Percentiles rank a stretch among this genome's conserved stretches.
These are phyloP conservation scores for Triops longicaudatus DNA, from an alignment of 1,140 invertebrate species.

Conservation along the genomic window DNA sequence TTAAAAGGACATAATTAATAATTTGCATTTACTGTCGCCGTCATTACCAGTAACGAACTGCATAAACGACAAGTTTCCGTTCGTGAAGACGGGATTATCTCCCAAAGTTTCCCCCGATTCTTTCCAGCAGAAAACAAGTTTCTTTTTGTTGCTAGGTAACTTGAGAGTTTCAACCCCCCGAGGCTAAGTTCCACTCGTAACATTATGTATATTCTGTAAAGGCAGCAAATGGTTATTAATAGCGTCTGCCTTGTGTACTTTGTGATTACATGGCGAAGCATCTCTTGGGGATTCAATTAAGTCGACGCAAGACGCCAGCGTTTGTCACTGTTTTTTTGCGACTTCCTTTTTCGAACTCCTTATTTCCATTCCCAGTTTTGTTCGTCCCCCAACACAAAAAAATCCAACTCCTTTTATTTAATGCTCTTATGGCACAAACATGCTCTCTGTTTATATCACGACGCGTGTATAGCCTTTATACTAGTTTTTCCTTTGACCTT, in stretches of 20 bases:
- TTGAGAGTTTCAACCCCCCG: too few relatives aligned
- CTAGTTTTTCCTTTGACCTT: not conserved
- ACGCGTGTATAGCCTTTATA: not conserved
- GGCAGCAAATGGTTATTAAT: slow-evolving; percentile 8
- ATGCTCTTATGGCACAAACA: not conserved
- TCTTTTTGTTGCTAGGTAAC: too few relatives aligned
- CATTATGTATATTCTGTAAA: not conserved
- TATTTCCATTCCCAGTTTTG: not conserved
- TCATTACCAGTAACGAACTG: too few relatives aligned
- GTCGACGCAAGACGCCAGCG: slow-evolving; percentile 2
- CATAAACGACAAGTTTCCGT: too few relatives aligned
- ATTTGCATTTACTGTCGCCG: too few relatives aligned
- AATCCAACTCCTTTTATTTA: not conserved
- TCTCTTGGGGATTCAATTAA: slow-evolving; percentile 10
- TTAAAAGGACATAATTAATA: too few relatives aligned
- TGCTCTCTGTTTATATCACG: not conserved
- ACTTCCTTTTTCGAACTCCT: not conserved
- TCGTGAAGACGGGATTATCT: too few relatives aligned
- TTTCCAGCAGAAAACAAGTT: too few relatives aligned
- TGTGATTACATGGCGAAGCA: slow-evolving; percentile 11
- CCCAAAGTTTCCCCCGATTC: too few relatives aligned
- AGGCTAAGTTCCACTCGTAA: not conserved
- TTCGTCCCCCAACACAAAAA: not conserved
- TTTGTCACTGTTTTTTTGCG: not conserved
- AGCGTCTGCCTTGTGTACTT: not conserved